Evolutionary conservation across 1,140 invertebrate species (phyloP), one percentile per base, ranked within the genome.

Genomic region (Drosophila kohkoa): DNA sequence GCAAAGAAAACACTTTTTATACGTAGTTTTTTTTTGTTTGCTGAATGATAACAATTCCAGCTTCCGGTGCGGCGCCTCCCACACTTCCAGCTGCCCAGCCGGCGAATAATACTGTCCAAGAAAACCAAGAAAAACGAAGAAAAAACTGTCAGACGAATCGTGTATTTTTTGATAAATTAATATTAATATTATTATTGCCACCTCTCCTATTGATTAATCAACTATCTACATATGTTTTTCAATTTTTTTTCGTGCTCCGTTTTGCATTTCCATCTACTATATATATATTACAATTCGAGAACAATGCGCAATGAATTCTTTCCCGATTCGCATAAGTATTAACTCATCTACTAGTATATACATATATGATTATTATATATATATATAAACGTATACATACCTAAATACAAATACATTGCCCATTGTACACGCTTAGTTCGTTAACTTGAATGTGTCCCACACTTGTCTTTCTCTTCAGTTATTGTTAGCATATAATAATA

Each of bases 241-340:
- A 45, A 49, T 46, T 67, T 71, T 72, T 65, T 69, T 15, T 73
- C 51, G 52, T 51, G 64, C 41, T 64, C 64, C 58, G 64, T 59
- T 71, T 79, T 60, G 77, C 81, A 83, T 86, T 81, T 85, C 67
- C 71, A 75, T 69, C 73, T 46, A 25, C 20, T 25, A 25, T 25
- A 25, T 25, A 73, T 64, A 60, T 62, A 64, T 82, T 86, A 68
- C 13, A 38, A 25, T 65, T 46, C 35, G 67, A 74, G 64, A 38
- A 3, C 35, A 38, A 38, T 77, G 63, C 69, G 67, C 45, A 76
- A 57, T 79, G 59, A 57, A 41, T 83, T 38, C 35, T 88, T 52
- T 75, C 80, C 69, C 66, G 68, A 71, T 43, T 81, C 81, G 67
- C 69, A 88, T 80, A 88, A 88, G 83, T 88, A 88, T 88, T 88